phyloP scores from a whole-genome alignment of 2,888 invertebrate genomes.

The Glomeris marginata region DNA sequence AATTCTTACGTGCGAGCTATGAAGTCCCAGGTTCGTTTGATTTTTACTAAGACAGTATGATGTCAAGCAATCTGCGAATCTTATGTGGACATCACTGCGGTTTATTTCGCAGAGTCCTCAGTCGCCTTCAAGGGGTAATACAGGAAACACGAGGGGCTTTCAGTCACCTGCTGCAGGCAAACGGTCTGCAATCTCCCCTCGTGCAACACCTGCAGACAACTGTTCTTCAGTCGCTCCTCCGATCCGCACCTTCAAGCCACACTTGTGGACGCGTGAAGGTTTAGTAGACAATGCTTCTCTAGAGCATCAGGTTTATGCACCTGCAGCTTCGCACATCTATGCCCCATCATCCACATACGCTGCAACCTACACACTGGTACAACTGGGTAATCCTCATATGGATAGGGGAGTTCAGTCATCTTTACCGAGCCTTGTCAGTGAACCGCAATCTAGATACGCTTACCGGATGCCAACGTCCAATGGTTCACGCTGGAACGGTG shows the following conservation, averaged over 20 bases:
- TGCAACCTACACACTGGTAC: not conserved
- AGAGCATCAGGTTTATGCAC: not conserved
- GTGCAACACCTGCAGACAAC: constrained; percentile 14
- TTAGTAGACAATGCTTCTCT: not conserved
- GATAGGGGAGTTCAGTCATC: constrained; percentile 38
- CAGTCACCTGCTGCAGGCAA: constrained; percentile 17
- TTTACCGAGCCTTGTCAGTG: constrained; percentile 28
- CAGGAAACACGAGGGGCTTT: constrained; percentile 12
- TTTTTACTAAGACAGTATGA: too few relatives aligned
- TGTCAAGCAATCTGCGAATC: not conserved
- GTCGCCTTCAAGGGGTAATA: constrained; percentile 1
- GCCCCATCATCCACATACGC: too few relatives aligned
- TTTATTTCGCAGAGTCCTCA: constrained; percentile 9
- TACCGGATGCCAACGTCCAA: not conserved
- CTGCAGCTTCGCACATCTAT: not conserved
- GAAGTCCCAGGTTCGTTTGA: constrained; percentile 12
- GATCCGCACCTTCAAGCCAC: constrained; percentile 13
- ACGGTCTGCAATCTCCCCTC: constrained; percentile 17
- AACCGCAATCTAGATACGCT: constrained; percentile 11
- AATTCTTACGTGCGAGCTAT: constrained; percentile 8
- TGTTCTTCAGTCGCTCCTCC: constrained; percentile 13
- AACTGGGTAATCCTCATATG: constrained; percentile 23
- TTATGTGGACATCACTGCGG: not conserved
- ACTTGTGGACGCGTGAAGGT: constrained; percentile 9
- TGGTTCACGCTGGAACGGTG: not conserved